These are phyloP conservation scores for Pandemis heparana DNA, from an alignment of 2,888 invertebrate genomes.

Conservation along the genomic window DNA sequence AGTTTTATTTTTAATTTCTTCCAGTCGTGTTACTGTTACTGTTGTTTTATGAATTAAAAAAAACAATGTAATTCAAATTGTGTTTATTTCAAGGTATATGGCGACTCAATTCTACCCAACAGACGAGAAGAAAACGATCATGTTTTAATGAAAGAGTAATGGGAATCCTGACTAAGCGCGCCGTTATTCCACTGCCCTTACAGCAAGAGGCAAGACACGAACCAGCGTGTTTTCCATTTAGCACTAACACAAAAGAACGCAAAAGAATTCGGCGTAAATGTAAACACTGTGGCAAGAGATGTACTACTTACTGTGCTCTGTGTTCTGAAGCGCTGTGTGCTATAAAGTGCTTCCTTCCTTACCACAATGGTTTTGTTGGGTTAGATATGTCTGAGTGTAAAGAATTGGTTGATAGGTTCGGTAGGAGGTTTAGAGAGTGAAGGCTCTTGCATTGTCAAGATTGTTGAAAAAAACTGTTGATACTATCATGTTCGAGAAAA, in stretches of 20 bases:
- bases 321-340: conserved; percentile 4
- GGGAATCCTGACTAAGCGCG: neutral
- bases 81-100: neutral
- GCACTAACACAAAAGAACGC: conserved; percentile 5
- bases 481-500: neutral
- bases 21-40: too few relatives aligned
- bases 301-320: conserved; percentile 3
- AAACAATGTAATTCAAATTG: neutral
- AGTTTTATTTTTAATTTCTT: too few relatives aligned
- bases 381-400: neutral
- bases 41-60: too few relatives aligned
- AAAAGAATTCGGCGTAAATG: conserved; percentile 5
- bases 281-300: neutral
- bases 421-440: neutral
- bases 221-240: conserved; percentile 9
- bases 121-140: neutral
- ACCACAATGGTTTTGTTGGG: neutral
- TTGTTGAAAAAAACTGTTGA: neutral
- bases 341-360: neutral
- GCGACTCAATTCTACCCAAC: neutral
- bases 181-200: neutral
- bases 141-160: neutral
- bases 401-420: neutral
- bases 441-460: neutral
- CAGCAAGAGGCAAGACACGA: neutral